Evolutionary conservation across 2,888 invertebrate genomes (phyloP).

Genomic region (Crepidodera aurea): DNA sequence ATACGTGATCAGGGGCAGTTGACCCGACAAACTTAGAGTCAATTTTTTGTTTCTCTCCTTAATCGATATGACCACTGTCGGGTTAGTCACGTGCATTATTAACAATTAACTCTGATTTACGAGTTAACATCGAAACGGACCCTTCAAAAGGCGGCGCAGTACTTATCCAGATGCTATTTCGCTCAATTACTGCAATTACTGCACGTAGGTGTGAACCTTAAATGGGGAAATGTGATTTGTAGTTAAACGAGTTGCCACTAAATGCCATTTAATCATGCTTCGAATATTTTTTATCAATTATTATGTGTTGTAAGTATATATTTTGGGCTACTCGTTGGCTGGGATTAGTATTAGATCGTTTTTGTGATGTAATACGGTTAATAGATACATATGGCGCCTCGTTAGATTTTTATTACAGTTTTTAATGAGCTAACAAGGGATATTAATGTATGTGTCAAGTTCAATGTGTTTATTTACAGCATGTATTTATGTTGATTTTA

Average conservation of each 20-base stretch:
- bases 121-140: conserved; percentile 39
- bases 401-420: not conserved
- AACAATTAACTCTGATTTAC: conserved; percentile 45
- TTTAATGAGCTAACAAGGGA: not conserved
- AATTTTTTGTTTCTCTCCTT: no score
- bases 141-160: conserved; percentile 24
- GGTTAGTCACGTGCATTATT: conserved; percentile 33
- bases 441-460: not conserved
- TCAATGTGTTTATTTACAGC: not conserved
- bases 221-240: conserved; percentile 21
- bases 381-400: conserved; percentile 1
- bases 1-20: no score
- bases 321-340: conserved; percentile 11
- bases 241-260: conserved; percentile 23
- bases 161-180: conserved; percentile 36
- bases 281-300: conserved; percentile 22
- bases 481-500: not conserved
- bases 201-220: conserved; percentile 43
- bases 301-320: conserved; percentile 13
- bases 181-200: conserved; percentile 44
- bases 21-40: no score
- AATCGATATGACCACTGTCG: not conserved
- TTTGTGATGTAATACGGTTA: not conserved
- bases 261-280: conserved; percentile 8
- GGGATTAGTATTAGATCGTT: not conserved